Evolutionary conservation across 1,140 invertebrate species (phyloP).

Genomic region (Nasonia giraulti): DNA sequence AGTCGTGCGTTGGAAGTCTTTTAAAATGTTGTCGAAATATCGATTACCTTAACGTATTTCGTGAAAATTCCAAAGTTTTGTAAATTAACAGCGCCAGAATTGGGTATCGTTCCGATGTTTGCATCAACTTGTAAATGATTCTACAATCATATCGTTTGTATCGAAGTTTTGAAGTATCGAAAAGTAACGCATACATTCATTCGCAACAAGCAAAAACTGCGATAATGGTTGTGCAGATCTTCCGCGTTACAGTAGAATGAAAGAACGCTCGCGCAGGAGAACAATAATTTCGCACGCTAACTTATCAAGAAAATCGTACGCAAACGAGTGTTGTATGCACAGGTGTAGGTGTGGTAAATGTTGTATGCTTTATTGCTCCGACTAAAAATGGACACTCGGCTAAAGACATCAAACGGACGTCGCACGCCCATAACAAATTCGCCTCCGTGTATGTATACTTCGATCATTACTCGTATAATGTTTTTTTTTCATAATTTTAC

Average conservation of each 20-base stretch:
- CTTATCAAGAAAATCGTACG: background rate
- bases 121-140: background rate
- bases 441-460: slow-evolving; percentile 5
- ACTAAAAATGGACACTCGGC: slow-evolving; percentile 31
- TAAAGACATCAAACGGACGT: slow-evolving; percentile 36
- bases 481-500: slow-evolving; percentile 4
- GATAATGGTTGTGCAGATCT: background rate
- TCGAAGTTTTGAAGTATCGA: background rate
- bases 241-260: background rate
- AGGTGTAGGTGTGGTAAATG: background rate
- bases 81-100: background rate
- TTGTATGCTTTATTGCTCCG: slow-evolving; percentile 5
- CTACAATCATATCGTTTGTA: background rate
- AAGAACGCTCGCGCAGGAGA: background rate
- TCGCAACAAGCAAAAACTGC: background rate
- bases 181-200: background rate
- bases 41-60: background rate
- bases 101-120: background rate
- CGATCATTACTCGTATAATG: slow-evolving; percentile 2
- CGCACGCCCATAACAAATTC: slow-evolving; percentile 40
- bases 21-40: background rate
- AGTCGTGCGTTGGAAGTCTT: background rate
- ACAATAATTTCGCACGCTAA: background rate
- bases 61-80: background rate
- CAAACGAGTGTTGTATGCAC: background rate